Base-by-base conservation (phyloP, 2,113 vertebrate genomes). In the Petaurus breviceps region DNA sequence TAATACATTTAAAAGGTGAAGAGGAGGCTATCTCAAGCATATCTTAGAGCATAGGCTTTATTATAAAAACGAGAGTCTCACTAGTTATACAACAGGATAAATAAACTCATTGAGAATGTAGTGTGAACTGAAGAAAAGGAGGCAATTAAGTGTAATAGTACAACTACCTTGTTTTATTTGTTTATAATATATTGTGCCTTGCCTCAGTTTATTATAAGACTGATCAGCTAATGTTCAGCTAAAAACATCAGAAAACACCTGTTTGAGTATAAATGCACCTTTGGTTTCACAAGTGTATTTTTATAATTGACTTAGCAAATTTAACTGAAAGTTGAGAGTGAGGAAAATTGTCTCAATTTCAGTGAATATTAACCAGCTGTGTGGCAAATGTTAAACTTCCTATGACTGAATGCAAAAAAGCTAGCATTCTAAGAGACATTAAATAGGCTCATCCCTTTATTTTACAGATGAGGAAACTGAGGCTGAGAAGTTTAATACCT, bases 1-100 rank as follows among this genome's bases (percentile, higher is more conserved):
- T 96, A 94, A 93, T 90, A 93, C 19, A 93, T 92, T 95, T 54
- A 6, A 90, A 90, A 94, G 46, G 47, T 93, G 90, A 49, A 68
- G 93, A 95, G 94, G 19, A 11, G 10, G 77, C 28, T 19, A 23
- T 51, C 37, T 95, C 49, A 93, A 92, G 46, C 9, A 43, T 47
- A 55, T 89, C 91, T 96, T 49, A 95, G 49, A 93, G 1, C 28
- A 93, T 0, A 92, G 61, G 26, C 31, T 91, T 94, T 53, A 92
- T 68, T 92, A 93, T 52, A 93, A 16, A 94, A 94, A 16, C 43
- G 23, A 51, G 10, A 47, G 8, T 26, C 14, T 94, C 52, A 89
- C 50, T 89, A 91, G 92, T 26, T 84, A 55, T 77, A n/a, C 23
- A 57, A 49, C 11, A 47, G 47, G n/a, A 68, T 93, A 93, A 93